Conservation (phyloP, 2,113 vertebrate species). For the Pelobates fuscus region DNA sequence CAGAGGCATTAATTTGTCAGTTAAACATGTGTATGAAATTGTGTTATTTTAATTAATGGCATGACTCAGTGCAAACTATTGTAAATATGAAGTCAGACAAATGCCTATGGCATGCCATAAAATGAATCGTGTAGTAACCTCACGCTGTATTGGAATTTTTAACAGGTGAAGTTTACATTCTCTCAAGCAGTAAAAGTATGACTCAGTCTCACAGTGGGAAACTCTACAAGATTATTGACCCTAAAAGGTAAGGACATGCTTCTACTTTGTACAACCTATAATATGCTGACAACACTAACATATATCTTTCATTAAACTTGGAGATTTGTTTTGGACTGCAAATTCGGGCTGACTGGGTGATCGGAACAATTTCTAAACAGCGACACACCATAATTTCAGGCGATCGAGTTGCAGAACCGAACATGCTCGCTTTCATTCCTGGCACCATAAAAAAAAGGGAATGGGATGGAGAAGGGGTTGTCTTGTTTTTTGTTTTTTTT, state of each 20-base stretch:
- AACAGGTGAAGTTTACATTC: conserved; percentile 93
- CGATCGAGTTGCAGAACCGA: too few species aligned
- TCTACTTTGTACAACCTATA: conserved; percentile 10
- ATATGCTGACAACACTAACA: background rate
- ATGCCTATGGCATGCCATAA: background rate
- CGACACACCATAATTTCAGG: too few species aligned
- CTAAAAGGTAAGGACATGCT: conserved; percentile 82
- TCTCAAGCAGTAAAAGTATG: conserved; percentile 94
- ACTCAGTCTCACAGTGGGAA: conserved; percentile 90
- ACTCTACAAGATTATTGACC: conserved; percentile 94
- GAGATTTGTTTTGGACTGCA: too few species aligned
- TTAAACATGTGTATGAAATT: background rate
- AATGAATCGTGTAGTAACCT: conserved; percentile 7
- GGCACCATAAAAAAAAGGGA: too few species aligned
- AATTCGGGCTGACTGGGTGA: too few species aligned
- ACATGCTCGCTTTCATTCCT: too few species aligned
- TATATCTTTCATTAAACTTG: too few species aligned
- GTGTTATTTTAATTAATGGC: background rate
- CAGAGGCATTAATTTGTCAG: background rate
- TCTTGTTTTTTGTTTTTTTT: too few species aligned
- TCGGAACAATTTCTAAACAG: too few species aligned
- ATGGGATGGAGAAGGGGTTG: too few species aligned
- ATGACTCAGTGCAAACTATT: background rate
- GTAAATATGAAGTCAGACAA: conserved; percentile 20
- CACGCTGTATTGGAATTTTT: conserved; percentile 50